A percentile compares a stretch with the other conserved stretches of the same genome.
These are phyloP conservation scores for Philopedon plagiatum DNA, from an alignment of 2,888 invertebrate genomes.

Conservation along the genomic window DNA sequence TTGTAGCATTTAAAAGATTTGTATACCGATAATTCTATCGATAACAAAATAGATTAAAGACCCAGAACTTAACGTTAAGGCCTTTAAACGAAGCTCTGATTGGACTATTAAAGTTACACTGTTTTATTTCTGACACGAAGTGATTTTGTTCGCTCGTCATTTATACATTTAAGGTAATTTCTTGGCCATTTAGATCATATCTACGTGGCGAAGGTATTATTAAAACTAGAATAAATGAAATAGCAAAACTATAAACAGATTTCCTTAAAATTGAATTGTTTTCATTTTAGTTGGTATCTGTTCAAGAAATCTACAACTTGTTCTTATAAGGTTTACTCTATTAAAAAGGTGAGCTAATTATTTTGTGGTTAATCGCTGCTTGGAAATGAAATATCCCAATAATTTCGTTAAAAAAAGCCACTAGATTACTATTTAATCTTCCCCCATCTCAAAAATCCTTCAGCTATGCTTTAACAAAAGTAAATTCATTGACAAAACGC, in stretches of 20 bases:
- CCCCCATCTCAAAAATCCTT: no score
- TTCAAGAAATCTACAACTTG: conserved; percentile 16
- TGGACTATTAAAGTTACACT: conserved; percentile 49
- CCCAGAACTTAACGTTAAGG: conserved; percentile 22
- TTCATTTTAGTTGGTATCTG: conserved; percentile 29
- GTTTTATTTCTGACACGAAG: conserved; percentile 46
- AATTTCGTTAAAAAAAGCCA: no score
- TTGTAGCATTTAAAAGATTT: neutral
- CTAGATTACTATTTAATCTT: no score
- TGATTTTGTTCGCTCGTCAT: conserved; percentile 51
- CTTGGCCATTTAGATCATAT: conserved; percentile 51
- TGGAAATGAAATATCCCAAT: no score
- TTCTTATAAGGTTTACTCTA: neutral
- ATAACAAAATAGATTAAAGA: conserved; percentile 35
- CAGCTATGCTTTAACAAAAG: no score
- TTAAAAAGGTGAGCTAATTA: neutral
- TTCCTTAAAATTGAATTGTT: conserved; percentile 47
- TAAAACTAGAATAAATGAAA: conserved; percentile 41
- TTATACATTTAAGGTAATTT: conserved; percentile 52
- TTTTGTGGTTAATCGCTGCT: neutral
- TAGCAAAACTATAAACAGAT: conserved; percentile 40
- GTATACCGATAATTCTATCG: neutral
- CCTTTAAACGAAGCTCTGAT: conserved; percentile 32
- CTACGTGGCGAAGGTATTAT: conserved; percentile 46
- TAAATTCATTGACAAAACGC: no score